Conservation (phyloP, 2,888 invertebrate genomes). For the Pollenia labialis region DNA sequence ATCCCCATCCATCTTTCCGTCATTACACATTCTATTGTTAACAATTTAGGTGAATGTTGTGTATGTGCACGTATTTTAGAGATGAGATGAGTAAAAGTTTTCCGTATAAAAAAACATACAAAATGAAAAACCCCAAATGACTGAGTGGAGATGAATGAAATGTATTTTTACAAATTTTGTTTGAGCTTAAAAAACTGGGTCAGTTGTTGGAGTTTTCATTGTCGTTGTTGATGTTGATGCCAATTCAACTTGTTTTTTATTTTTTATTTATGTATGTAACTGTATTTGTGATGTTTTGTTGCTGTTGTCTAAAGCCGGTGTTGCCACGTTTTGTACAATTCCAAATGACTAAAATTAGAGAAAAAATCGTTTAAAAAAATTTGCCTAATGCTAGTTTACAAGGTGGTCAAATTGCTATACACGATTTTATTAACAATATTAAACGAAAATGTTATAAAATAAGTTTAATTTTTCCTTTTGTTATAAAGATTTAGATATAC, state of each 20-base stretch:
- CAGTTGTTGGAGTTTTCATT: constrained; percentile 29
- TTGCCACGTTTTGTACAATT: background rate
- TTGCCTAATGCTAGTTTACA: no score
- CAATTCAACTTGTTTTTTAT: constrained; percentile 10
- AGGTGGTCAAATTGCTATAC: no score
- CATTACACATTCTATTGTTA: background rate
- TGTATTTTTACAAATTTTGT: constrained; percentile 16
- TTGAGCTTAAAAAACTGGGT: constrained; percentile 60
- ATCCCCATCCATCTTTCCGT: background rate
- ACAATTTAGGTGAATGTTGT: constrained; percentile 1
- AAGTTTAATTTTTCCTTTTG: no score
- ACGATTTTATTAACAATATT: no score
- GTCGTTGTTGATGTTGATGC: constrained; percentile 20
- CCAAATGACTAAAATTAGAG: no score
- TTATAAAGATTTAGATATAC: no score
- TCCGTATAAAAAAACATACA: constrained; percentile 39
- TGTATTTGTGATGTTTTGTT: background rate
- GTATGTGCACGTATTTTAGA: constrained; percentile 7
- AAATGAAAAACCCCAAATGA: constrained; percentile 12
- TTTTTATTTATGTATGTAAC: background rate
- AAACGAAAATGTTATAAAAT: no score
- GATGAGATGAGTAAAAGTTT: constrained; percentile 59
- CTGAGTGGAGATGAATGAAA: constrained; percentile 20
- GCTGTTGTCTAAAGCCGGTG: background rate
- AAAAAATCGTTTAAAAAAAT: no score